Base-by-base conservation (phyloP, 2,113 vertebrate species). In the Parus major region DNA sequence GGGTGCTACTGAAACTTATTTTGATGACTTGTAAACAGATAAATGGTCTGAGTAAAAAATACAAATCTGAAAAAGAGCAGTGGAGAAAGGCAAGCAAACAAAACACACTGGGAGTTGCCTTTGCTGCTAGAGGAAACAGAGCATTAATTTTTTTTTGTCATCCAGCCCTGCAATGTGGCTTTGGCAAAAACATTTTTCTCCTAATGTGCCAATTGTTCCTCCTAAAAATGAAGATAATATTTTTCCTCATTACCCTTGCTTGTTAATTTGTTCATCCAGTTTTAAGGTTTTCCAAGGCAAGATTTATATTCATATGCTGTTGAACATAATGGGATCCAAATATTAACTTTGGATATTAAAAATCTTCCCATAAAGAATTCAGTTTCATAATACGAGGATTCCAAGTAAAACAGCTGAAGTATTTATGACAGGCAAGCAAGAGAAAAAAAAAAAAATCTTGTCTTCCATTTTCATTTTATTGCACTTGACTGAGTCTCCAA, bases 381-480 rank as follows among this genome's bases (percentile, higher is more conserved):
- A 2, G 42, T 82, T 92, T 60, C 70, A 28, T 5, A n/a, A 82
- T 59, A 56, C 1, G 10, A 88, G 12, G 22, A 83, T 90, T 86
- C 59, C 63, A 91, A 29, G 55, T 73, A 77, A 92, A 85, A 72
- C 84, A 91, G 57, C 35, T 76, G 35, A 41, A 82, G 63, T 70
- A 81, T 88, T 94, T 86, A 86, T 70, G 78, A 79, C 2, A 5
- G 47, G 55, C 63, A 91, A 82, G 55, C 18, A 82, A 85, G 39
- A 17, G 8, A 0, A 39, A 39, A 3, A 2, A 47, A 36, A 41
- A 52, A 59, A 49, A 72, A 19, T 24, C 36, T n/a, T 42, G 19
- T 66, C 82, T 94, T 92, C 81, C 89, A 94, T 95, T 95, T 97
- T 76, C 82, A 73, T 80, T 96, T 96, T 80, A 92, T 87, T 93